Evolutionary conservation across 1,140 invertebrate species (phyloP).

Genomic region (Pseudomyrmex pallidus): DNA sequence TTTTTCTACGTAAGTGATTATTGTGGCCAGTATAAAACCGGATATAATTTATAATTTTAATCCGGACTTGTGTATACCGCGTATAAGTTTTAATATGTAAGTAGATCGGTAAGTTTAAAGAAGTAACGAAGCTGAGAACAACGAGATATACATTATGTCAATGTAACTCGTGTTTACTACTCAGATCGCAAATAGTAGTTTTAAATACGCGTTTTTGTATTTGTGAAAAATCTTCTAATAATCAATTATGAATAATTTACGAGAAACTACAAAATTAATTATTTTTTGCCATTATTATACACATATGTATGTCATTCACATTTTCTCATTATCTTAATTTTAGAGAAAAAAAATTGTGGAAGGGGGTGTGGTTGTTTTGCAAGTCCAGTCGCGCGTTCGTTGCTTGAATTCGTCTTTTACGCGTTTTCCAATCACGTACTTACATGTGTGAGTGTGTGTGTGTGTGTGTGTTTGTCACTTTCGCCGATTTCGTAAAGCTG

Average conservation of each 20-base stretch:
- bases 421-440: conserved; percentile 9
- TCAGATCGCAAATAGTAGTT: conserved; percentile 6
- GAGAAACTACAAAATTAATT: not conserved
- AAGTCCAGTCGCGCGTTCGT: conserved; percentile 24
- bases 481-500: conserved; percentile 71
- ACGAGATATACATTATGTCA: too few species aligned
- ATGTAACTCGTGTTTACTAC: not conserved
- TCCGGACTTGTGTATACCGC: conserved; percentile 23
- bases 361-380: not conserved
- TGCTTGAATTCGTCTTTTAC: conserved; percentile 15
- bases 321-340: not conserved
- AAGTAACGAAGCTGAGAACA: not conserved
- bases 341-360: not conserved
- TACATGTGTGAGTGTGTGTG: too few species aligned
- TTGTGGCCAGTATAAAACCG: conserved; percentile 44
- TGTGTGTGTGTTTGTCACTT: conserved; percentile 46
- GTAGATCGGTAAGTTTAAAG: not conserved
- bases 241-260: too few species aligned
- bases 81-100: not conserved
- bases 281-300: not conserved
- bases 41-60: conserved; percentile 44
- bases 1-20: conserved; percentile 47
- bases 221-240: not conserved
- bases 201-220: conserved; percentile 11
- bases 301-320: not conserved